Evolutionary conservation across 2,113 vertebrate genomes (phyloP), one percentile per base, ranked within the genome.

Genomic region (Stigmatopora argus): DNA sequence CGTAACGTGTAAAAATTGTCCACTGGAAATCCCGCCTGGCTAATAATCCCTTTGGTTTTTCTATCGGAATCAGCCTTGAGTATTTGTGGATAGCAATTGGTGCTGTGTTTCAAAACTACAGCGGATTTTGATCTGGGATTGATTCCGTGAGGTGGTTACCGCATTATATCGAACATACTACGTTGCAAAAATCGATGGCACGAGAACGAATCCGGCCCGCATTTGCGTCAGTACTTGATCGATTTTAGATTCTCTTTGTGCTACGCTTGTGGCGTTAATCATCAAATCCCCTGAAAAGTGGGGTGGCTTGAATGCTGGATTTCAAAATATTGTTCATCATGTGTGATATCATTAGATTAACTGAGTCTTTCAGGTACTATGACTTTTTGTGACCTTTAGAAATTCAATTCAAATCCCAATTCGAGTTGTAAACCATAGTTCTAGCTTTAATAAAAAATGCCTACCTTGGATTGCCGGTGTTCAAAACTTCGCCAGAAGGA

Each of bases 151-250:
- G 78, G 70, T 56, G 69, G 79, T 79, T 74, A 77, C 74, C 78
- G 81, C 81, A 83, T 78, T 76, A n/a, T 67, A 88, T 86, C 11
- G 82, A 85, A 74, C 74, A 56, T 59, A 74, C 66, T 55, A 77
- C 71, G 56, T 73, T 72, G 78, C 71, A 65, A 75, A 31, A 84
- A 85, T 88, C 74, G 2, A 83, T 81, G 53, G 64, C 52, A 9
- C 48, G 73, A 31, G 74, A 67, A 62, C 73, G 78, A 81, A 71
- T 72, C 73, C 57, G 78, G 75, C 80, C 67, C 72, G 66, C 63
- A 65, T 84, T 77, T 77, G 71, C 63, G 77, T 85, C 77, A 78
- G 78, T 71, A 70, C 64, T 73, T 74, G 83, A 80, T 61, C 52
- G 71, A 67, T 53, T 45, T 69, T 68, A 52, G 57, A 68, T 61